A percentile compares a stretch with the other conserved stretches of the same genome.
phyloP scores from a whole-genome alignment of 2,888 invertebrate species.

The Lamellibrachia satsuma region DNA sequence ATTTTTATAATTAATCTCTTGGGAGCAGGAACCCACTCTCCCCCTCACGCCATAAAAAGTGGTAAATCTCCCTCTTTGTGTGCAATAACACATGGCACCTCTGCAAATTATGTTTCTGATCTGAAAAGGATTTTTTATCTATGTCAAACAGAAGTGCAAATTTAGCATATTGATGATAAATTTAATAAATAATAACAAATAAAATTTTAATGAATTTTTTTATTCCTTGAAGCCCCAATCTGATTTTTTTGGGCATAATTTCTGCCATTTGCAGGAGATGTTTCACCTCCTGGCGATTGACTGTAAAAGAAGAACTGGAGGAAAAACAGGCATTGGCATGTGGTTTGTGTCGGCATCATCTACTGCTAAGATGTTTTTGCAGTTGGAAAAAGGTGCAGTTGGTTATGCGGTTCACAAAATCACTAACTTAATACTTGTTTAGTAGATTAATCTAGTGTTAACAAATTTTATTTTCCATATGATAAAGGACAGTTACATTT shows the following conservation, averaged over 20 bases:
- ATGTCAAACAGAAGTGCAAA: not conserved
- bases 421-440: not conserved
- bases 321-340: conserved; percentile 54
- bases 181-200: not conserved
- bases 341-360: conserved; percentile 51
- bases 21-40: too few relatives aligned
- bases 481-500: not conserved
- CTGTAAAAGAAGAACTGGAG: conserved; percentile 45
- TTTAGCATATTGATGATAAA: not conserved
- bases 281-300: conserved; percentile 47
- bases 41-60: too few relatives aligned
- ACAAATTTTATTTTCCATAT: not conserved
- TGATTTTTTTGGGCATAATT: not conserved
- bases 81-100: too few relatives aligned
- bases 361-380: conserved; percentile 53
- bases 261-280: conserved; percentile 43
- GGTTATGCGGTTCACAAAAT: not conserved
- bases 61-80: too few relatives aligned
- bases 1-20: too few relatives aligned
- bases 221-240: not conserved
- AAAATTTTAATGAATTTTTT: not conserved
- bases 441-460: not conserved
- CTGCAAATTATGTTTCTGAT: too few relatives aligned
- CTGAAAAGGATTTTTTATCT: too few relatives aligned
- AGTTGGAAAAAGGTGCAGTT: conserved; percentile 56